Percentiles rank a stretch among this genome's conserved stretches.
phyloP scores from a whole-genome alignment of 2,113 vertebrate species.

The Halichoerus grypus region DNA sequence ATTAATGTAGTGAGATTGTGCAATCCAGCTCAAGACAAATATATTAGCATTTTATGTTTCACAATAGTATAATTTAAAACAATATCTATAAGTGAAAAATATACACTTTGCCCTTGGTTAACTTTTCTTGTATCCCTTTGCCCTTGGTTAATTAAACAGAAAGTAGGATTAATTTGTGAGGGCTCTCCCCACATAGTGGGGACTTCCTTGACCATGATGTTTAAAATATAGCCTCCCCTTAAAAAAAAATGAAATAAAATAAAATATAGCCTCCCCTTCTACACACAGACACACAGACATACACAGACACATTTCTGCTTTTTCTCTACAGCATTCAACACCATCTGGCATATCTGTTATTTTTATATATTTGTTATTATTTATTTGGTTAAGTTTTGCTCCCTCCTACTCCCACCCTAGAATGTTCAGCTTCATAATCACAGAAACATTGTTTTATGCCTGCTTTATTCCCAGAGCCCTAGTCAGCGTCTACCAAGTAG shows the following conservation, averaged over 20 bases:
- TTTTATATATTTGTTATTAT: constrained; percentile 37
- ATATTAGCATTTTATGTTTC: constrained; percentile 59
- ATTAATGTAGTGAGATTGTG: constrained; percentile 67
- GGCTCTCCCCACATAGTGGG: background rate
- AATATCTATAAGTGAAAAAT: background rate
- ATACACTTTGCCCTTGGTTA: background rate
- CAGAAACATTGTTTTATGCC: background rate
- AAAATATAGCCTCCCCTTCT: background rate
- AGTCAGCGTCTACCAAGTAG: background rate
- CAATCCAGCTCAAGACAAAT: constrained; percentile 71
- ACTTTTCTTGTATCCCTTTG: background rate
- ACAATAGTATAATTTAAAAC: constrained; percentile 53
- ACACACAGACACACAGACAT: background rate
- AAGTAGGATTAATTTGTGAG: background rate
- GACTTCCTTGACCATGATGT: background rate
- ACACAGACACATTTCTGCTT: background rate
- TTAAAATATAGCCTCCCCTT: background rate
- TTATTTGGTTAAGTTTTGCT: constrained; percentile 4
- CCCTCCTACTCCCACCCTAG: background rate
- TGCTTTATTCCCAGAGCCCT: background rate
- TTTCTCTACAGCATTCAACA: background rate
- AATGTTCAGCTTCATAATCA: background rate
- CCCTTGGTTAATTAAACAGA: constrained; percentile 51
- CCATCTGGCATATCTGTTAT: background rate
- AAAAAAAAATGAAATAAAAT: background rate